Evolutionary conservation across 2,113 vertebrate species (phyloP).

Genomic region (Beaufortia kweichowensis): DNA sequence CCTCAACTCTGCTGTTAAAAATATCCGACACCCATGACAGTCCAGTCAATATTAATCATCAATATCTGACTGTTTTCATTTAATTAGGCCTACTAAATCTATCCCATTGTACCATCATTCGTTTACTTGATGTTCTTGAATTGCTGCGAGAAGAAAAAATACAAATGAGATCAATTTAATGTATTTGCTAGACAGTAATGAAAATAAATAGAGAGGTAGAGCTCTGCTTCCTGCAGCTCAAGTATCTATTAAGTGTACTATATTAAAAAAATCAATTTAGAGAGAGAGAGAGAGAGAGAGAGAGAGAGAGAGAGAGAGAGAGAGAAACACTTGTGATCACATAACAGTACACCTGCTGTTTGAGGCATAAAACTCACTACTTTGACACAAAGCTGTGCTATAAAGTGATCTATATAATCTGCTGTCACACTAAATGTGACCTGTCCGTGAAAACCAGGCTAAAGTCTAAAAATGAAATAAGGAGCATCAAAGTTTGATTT

Average conservation of each 20-base stretch:
- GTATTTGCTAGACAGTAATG: too few relatives aligned
- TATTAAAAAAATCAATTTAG: too few relatives aligned
- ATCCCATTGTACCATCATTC: constrained; percentile 25
- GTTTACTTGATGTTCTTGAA: constrained; percentile 18
- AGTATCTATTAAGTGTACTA: too few relatives aligned
- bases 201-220: too few relatives aligned
- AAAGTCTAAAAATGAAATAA: too few relatives aligned
- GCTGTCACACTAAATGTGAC: constrained; percentile 34
- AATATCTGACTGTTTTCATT: constrained; percentile 60
- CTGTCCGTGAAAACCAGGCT: too few relatives aligned
- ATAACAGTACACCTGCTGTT: constrained; percentile 27
- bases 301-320: too few relatives aligned
- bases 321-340: constrained; percentile 12
- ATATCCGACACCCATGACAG: constrained; percentile 53
- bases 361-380: constrained; percentile 13
- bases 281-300: too few relatives aligned
- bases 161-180: too few relatives aligned
- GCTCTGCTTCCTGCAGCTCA: too few relatives aligned
- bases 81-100: constrained; percentile 73
- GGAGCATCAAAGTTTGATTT: too few relatives aligned
- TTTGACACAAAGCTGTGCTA: constrained; percentile 6
- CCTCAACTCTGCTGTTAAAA: constrained; percentile 52
- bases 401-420: constrained; percentile 8
- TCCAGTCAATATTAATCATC: constrained; percentile 70
- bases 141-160: too few relatives aligned